These are phyloP conservation scores for Platycercus adscitus DNA, from an alignment of 2,113 vertebrate species.

Conservation along the genomic window DNA sequence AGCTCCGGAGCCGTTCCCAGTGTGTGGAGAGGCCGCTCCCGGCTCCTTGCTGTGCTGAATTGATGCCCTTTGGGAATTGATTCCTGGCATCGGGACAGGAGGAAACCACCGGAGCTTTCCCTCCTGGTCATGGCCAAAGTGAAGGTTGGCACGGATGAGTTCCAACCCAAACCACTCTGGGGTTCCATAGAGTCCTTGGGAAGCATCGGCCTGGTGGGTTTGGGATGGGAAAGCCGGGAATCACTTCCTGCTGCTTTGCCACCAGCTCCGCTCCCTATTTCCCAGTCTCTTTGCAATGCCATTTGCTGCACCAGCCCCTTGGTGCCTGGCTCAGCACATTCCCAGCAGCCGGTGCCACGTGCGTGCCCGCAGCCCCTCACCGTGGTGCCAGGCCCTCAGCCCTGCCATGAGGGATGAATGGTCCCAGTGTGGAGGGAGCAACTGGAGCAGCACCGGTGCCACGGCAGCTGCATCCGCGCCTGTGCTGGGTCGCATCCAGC, in stretches of 20 bases:
- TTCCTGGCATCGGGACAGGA: not conserved
- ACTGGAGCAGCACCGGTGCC: rapidly evolving
- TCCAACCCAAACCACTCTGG: not conserved
- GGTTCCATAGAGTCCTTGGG: not conserved
- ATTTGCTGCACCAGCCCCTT: not conserved
- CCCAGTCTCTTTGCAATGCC: rapidly evolving
- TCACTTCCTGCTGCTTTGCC: rapidly evolving
- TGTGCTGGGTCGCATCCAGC: not conserved
- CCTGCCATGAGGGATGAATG: not conserved
- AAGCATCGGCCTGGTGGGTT: not conserved
- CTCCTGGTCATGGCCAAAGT: not conserved
- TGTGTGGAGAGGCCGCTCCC: not conserved
- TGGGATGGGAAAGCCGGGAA: not conserved
- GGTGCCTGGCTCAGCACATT: not conserved
- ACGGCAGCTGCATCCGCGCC: not conserved
- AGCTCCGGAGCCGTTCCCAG: rapidly evolving
- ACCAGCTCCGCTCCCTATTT: rapidly evolving
- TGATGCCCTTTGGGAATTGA: not conserved
- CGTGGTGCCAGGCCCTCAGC: not conserved
- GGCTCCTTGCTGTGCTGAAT: not conserved
- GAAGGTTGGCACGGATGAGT: not conserved
- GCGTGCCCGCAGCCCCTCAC: not conserved
- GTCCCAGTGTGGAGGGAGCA: constrained; percentile 29
- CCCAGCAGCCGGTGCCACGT: not conserved
- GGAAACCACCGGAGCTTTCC: not conserved